Base-by-base conservation (phyloP, 2,888 invertebrate species). In the Synergus laeviventris region DNA sequence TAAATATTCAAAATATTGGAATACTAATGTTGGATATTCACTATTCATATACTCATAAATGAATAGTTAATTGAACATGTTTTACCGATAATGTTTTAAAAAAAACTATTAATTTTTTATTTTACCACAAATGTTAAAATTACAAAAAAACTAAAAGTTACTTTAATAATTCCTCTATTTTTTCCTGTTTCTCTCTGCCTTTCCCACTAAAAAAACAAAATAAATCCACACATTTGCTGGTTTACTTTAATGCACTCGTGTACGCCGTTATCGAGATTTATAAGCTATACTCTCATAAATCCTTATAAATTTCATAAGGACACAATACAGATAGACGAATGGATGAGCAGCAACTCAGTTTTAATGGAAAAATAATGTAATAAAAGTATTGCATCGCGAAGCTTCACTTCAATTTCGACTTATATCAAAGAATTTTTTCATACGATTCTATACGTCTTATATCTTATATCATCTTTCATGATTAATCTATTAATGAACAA, bases 281-380 rank as follows among this genome's bases (percentile, higher is more conserved):
- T 42, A 66, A 66, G 39, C 64, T 24, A 42, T 64, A 21, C 24
- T 66, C 39, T 66, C 64, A 66, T 66, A 66, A 66, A 66, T 66
- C 42, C 64, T 66, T 66, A 42, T 66, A 66, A 66, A 66, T 66
- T 42, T 66, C 42, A 45, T 66, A 66, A 66, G 64, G 64, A 24
- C 42, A 66, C 42, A 45, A 45, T 45, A 24, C 14, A 66, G 64
- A 42, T n/a, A 42, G 24, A 39, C 39, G 42, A 66, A 24, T 21
- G 64, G 64, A 66, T 24, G 42, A 66, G 64, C 42, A 24, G 64
- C 8, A 49, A 66, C 24, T 66, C 24, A 42, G 42, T 66, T n/a
- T n/a, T 66, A 66, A 66, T 66, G 64, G 64, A 45, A 66, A 64
- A 66, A 66, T 39, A 66, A 66, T 66, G 64, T 66, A 66, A 66